Base-by-base conservation (phyloP, 35 echinoderm and acorn worm genomes). In the Apostichopus japonicus region DNA sequence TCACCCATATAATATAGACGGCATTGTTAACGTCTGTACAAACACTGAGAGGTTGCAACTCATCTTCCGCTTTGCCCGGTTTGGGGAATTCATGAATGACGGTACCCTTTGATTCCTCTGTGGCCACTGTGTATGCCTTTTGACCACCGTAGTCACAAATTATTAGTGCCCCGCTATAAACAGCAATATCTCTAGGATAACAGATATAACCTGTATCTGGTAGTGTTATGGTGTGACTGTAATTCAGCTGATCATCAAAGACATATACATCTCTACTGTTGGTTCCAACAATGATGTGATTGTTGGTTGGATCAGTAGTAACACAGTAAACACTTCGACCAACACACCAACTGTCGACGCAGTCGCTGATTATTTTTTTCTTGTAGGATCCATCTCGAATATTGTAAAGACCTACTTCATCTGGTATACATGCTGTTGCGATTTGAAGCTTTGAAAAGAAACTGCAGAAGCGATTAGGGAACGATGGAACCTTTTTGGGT, bases 301-400 rank as follows among this genome's bases (percentile, higher is more conserved):
- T 84, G 55, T 84, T 84, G 81, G 6, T 23, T 9, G 81, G 81
- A 55, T 58, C 81, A 7, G 81, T 84, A 57, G 81, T 23, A 58
- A 58, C 16, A 19, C 81, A n/a, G 1, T 22, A 16, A 10, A 57
- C 55, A 6, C 21, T 7, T 5, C 53, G 53, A 57, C 9, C 54
- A n/a, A 3, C 1, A 22, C 13, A 23, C 81, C 81, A n/a, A 16
- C 53, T 84, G 81, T 16, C 8, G 81, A 59, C 22, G 54, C 15
- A 6, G 53, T 84, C n/a, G 57, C 81, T 57, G 81, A 84, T 84
- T 53, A n/a, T 58, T 58, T 22, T 84, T 23, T 19, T 57, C 16
- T 6, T 23, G 81, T 54, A 22, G 15, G 81, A 55, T 11, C 54
- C 81, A 57, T 59, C 13, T 23, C 21, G 54, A 10, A 59, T 24